phyloP scores from a whole-genome alignment of 2,113 vertebrate species.

The Lynx canadensis region DNA sequence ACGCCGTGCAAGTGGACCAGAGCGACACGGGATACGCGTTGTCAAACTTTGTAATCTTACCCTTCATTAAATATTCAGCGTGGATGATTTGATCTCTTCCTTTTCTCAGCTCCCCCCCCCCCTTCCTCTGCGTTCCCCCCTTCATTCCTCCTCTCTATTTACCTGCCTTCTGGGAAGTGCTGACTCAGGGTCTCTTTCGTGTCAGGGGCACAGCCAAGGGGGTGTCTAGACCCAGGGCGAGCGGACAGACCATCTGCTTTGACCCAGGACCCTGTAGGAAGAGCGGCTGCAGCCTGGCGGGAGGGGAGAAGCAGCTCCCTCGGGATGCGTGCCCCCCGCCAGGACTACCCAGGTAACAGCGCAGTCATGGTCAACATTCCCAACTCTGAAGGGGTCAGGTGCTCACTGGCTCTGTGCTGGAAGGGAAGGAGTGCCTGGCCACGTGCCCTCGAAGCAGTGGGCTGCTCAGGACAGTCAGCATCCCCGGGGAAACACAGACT shows the following conservation, averaged over 20 bases:
- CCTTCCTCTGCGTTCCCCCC: background rate
- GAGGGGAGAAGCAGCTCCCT: background rate
- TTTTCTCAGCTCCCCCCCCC: constrained; percentile 55
- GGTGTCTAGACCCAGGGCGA: background rate
- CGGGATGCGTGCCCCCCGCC: background rate
- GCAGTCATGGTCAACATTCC: fast-evolving
- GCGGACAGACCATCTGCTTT: background rate
- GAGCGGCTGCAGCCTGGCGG: background rate
- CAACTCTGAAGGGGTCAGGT: background rate
- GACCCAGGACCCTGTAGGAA: background rate
- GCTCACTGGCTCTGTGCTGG: background rate
- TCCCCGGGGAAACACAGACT: background rate
- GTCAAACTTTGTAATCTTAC: constrained; percentile 84
- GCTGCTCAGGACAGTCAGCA: background rate
- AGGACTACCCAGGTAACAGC: background rate
- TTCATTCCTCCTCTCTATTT: background rate
- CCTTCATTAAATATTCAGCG: constrained; percentile 85
- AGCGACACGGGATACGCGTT: constrained; percentile 68
- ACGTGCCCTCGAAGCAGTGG: background rate
- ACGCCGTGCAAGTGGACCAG: constrained; percentile 49
- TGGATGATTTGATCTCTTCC: constrained; percentile 81
- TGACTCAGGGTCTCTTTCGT: constrained; percentile 47
- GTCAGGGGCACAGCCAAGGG: background rate
- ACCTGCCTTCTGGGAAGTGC: constrained; percentile 46
- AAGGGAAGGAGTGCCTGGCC: background rate